These are phyloP conservation scores for Clarias fuscus DNA, from an alignment of 2,797 vertebrate genomes.

Conservation along the genomic window DNA sequence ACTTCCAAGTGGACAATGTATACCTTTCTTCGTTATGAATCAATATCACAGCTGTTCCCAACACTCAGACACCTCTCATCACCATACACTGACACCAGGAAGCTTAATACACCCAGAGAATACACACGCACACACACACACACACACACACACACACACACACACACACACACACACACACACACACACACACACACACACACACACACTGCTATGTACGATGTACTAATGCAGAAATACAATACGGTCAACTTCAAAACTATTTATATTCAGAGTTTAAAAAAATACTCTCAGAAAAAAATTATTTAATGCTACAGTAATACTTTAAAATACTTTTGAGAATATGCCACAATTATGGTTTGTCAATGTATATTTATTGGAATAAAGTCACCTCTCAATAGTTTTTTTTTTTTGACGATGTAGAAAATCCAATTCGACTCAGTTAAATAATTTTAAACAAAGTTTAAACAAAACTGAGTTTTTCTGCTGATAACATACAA, in stretches of 20 bases:
- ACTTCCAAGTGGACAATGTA: conserved; percentile 52
- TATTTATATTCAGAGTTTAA: background rate
- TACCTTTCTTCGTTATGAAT: conserved; percentile 56
- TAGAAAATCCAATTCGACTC: background rate
- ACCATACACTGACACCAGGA: conserved; percentile 2
- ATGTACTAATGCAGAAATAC: conserved; percentile 9
- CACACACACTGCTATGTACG: background rate
- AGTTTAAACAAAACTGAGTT: background rate
- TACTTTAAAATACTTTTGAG: background rate
- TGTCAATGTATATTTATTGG: background rate
- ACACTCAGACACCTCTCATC: background rate
- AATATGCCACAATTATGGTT: background rate
- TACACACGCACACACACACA: too few relatives aligned
- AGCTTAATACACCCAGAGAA: background rate
- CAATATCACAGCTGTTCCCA: conserved; percentile 63
- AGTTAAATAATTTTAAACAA: background rate
- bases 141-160: background rate
- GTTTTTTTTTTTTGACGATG: background rate
- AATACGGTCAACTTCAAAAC: background rate
- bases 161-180: conserved; percentile 2
- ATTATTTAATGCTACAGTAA: background rate
- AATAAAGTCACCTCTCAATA: background rate
- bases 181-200: background rate
- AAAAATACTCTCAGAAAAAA: background rate
- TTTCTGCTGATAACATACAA: background rate